Evolutionary conservation across 2,113 vertebrate genomes (phyloP).

Genomic region (Megaceryle maxima): DNA sequence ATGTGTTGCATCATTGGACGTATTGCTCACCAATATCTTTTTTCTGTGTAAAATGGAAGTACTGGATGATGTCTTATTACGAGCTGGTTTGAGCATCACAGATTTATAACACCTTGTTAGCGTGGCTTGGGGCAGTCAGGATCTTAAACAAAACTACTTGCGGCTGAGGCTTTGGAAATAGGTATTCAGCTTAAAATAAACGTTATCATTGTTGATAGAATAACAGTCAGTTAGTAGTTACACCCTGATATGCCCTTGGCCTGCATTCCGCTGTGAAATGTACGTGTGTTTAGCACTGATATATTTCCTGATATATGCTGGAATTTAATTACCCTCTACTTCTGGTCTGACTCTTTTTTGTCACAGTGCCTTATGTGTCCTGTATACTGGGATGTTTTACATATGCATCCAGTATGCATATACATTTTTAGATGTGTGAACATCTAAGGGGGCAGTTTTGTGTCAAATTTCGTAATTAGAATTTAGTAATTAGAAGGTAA

Average conservation of each 20-base stretch:
- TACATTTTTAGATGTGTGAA: not conserved
- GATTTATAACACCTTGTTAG: not conserved
- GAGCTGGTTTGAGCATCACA: not conserved
- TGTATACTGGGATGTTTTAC: not conserved
- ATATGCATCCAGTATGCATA: not conserved
- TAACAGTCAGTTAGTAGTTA: not conserved
- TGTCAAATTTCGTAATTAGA: not conserved
- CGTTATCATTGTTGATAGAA: not conserved
- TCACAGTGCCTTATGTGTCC: not conserved
- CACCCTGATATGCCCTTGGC: constrained; percentile 27
- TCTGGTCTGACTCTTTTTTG: not conserved
- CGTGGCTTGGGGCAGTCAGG: not conserved
- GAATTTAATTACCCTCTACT: not conserved
- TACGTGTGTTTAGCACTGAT: not conserved
- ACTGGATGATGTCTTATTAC: not conserved
- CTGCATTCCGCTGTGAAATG: not conserved
- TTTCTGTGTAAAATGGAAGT: not conserved
- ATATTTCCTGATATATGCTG: not conserved
- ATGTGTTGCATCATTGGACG: not conserved
- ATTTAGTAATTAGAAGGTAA: not conserved
- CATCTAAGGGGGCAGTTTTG: not conserved
- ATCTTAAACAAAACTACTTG: not conserved
- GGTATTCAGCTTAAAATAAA: not conserved
- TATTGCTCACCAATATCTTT: not conserved
- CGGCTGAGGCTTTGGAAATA: not conserved